Base-by-base conservation (phyloP, 2,113 vertebrate species). In the Crypturellus undulatus region DNA sequence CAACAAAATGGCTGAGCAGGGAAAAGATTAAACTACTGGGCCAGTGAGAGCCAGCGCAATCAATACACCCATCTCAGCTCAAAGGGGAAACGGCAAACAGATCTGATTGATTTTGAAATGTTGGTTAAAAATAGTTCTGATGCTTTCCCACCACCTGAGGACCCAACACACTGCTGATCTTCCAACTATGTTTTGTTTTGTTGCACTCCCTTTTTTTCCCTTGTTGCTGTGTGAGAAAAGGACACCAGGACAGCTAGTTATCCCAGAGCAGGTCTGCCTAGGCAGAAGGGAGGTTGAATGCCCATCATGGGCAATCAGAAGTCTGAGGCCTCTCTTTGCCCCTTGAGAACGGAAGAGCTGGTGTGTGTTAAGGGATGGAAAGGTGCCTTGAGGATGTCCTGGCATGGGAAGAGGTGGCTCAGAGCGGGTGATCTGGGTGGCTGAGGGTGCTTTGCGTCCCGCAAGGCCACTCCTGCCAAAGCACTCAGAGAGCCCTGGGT, bases 11-110 rank as follows among this genome's bases (percentile, higher is more conserved):
- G 10, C 64, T 30, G 40, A 42, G 15, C 19, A 12, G 40, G 40
- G 30, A 32, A 43, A 30, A 43, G 64, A 67, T 67, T 43, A 28
- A 67, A 42, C 20, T 32, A 43, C 28, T 21, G 40, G 21, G 40
- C 18, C 40, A 67, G 40, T 32, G 28, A 67, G 52, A 43, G 10
- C 47, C 47, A 30, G 54, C 0, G 0, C 20, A 38, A 87, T 9
- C 1, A 0, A 32, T 17, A 17, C 12, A 28, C 26, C 19, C 17
- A 5, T 22, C 67, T 52, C n/a, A 20, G n/a, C 16, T 52, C 7
- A 1, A 32, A 18, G 19, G 19, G 3, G 14, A 56, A 34, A 28
- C 1, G 9, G 14, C 17, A 4, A 22, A 85, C 45, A 20, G 76
- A 67, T 67, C 0, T 2, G 59, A 38, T 32, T 6, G 8, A 24